Evolutionary conservation across 2,113 vertebrate species (phyloP), one percentile per base, ranked within the genome.

Genomic region (Limanda limanda): DNA sequence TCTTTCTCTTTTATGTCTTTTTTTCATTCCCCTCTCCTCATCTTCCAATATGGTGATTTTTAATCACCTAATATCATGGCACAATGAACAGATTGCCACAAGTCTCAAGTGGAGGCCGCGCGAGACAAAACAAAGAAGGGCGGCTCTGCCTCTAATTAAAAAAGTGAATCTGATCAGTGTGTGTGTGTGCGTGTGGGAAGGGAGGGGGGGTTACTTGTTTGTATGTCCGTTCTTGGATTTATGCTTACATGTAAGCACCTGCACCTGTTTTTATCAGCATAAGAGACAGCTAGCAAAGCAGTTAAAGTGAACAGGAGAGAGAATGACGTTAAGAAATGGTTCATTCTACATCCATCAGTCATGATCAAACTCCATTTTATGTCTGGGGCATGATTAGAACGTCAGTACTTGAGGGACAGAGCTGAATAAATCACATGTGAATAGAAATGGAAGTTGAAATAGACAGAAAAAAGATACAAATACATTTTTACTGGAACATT

Each of bases 61-160:
- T 93, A 93, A 93, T 94, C 90, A 94, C 85, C 92, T 90, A 91
- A 93, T 93, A 92, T 93, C 88, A 92, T 82, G 90, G 85, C 91
- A 91, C 88, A 86, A 85, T 91, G 86, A 94, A 86, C 91, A 92
- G 89, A 92, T 89, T 91, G 76, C 78, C 72, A 78, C 5, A 64
- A 92, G 86, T 89, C 56, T 51, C 68, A 73, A 90, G 84, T 82
- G 58, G 82, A 88, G 81, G 72, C 84, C 59, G 37, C 65, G 52
- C 1, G 73, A 87, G 82, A 92, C 83, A 83, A 86, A 91, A 84
- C 85, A 87, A 77, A 78, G 60, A 64, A 31, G 74, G 65, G 59
- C 47, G 61, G 58, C 57, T 67, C 68, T 67, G 45, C 37, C 56
- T 80, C 63, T 88, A 87, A 92, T 93, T 87, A 82, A 85, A 92